Evolutionary conservation across 2,113 vertebrate genomes (phyloP), one percentile per base, ranked within the genome.

Genomic region (Elephantulus edwardii): DNA sequence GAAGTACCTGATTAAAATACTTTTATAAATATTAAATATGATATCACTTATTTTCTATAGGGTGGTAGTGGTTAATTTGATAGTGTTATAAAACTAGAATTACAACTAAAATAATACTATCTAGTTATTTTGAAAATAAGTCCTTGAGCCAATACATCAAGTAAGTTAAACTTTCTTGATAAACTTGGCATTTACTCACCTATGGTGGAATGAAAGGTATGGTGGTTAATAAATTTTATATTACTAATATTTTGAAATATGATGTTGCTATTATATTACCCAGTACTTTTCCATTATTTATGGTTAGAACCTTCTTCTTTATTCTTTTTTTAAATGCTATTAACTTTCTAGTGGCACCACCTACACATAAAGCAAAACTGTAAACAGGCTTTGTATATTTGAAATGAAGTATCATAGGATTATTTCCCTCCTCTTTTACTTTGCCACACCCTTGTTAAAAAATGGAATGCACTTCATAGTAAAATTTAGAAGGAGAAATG

Each of bases 331-430:
- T 56, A 22, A 56, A 17, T n/a, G 13, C 28, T 81, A 83, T 1
- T 24, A 35, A 46, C 1, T 20, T 74, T 22, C 33, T 11, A 66
- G 1, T 3, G 6, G 28, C 44, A 50, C 12, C 19, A 60, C 24
- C 13, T 82, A 76, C 70, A 89, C 3, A 16, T 82, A 89, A 85
- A 80, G 50, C 66, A 74, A 91, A 44, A 90, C 64, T 78, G 20
- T 17, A 30, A 86, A 54, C n/a, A 42, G 8, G 4, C 0, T 77
- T 24, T 46, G 4, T 76, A 46, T 11, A 12, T 6, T 88, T 35
- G 71, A 89, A 81, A 82, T 58, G 42, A 87, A 76, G 20, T 64
- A 71, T 81, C 68, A 28, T 10, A 3, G 0, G 74, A 42, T 83
- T 86, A 78, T n/a, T 74, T 50, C 14, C 11, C 3, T n/a, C 4